These are phyloP conservation scores for Jacana jacana DNA, from an alignment of 2,113 vertebrate species.

Conservation along the genomic window DNA sequence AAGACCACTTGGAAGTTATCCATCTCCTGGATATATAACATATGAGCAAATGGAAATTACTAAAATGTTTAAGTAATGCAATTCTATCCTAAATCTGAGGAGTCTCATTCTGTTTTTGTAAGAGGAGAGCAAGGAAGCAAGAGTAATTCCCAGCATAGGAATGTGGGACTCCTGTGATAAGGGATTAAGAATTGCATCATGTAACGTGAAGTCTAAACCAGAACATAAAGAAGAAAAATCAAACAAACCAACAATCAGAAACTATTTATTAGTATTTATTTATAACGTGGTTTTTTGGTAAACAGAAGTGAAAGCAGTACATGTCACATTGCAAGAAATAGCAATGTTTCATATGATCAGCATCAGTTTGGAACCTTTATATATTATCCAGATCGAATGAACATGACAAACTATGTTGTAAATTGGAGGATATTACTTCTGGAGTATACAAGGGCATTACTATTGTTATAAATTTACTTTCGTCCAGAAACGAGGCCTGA, in stretches of 20 bases:
- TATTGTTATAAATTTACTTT: conserved; percentile 64
- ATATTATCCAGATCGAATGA: conserved; percentile 45
- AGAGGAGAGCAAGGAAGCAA: background rate
- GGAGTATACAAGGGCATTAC: conserved; percentile 44
- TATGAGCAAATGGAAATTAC: conserved; percentile 44
- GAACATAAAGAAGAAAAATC: conserved; percentile 47
- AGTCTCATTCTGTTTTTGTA: background rate
- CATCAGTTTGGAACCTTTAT: conserved; percentile 26
- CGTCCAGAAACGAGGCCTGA: conserved; percentile 73
- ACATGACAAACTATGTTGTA: conserved; percentile 52
- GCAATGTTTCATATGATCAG: background rate
- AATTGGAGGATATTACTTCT: conserved; percentile 46
- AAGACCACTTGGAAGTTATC: conserved; percentile 61
- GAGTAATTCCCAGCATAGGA: conserved; percentile 8
- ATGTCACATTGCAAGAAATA: background rate
- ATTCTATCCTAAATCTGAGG: conserved; percentile 43
- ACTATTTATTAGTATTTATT: too few species aligned
- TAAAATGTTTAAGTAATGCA: conserved; percentile 47
- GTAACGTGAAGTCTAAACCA: conserved; percentile 33
- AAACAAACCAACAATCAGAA: background rate
- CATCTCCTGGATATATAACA: conserved; percentile 27
- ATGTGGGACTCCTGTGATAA: background rate
- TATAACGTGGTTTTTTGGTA: too few species aligned
- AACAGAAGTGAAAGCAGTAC: conserved; percentile 9
- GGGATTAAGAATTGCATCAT: conserved; percentile 3